phyloP scores from a whole-genome alignment of 2,113 vertebrate genomes.

The Patagioenas fasciata region DNA sequence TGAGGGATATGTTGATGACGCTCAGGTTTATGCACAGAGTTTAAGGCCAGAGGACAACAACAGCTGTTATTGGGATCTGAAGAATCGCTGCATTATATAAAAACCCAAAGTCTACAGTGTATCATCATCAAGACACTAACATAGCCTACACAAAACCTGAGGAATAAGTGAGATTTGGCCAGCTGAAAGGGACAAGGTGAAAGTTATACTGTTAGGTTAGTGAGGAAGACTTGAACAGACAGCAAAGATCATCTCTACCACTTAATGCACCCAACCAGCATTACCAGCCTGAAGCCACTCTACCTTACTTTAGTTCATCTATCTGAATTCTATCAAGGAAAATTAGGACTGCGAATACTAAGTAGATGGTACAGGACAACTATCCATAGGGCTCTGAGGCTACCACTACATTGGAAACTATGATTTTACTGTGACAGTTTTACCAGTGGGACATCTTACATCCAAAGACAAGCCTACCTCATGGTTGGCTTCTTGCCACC shows the following conservation, averaged over 20 bases:
- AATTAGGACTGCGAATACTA: not conserved
- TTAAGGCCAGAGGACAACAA: not conserved
- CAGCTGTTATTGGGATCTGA: not conserved
- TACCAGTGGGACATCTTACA: not conserved
- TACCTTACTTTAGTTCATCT: not conserved
- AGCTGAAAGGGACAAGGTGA: not conserved
- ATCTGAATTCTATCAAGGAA: not conserved
- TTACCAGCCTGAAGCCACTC: not conserved
- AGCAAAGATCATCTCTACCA: not conserved
- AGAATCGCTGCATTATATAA: not conserved
- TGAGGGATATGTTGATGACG: not conserved
- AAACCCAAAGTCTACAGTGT: not conserved
- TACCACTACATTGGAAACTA: not conserved
- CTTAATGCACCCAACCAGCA: not conserved
- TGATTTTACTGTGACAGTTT: not conserved
- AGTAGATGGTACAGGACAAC: not conserved
- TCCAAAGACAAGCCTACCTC: not conserved
- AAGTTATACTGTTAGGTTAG: not conserved
- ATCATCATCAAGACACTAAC: not conserved
- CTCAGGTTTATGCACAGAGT: not conserved
- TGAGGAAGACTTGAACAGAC: not conserved
- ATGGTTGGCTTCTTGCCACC: not conserved
- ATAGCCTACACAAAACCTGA: not conserved
- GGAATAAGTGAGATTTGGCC: not conserved
- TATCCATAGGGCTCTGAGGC: not conserved